Evolutionary conservation across 2,113 vertebrate genomes (phyloP), one percentile per base, ranked within the genome.

Genomic region (Nothocercus nigrocapillus): DNA sequence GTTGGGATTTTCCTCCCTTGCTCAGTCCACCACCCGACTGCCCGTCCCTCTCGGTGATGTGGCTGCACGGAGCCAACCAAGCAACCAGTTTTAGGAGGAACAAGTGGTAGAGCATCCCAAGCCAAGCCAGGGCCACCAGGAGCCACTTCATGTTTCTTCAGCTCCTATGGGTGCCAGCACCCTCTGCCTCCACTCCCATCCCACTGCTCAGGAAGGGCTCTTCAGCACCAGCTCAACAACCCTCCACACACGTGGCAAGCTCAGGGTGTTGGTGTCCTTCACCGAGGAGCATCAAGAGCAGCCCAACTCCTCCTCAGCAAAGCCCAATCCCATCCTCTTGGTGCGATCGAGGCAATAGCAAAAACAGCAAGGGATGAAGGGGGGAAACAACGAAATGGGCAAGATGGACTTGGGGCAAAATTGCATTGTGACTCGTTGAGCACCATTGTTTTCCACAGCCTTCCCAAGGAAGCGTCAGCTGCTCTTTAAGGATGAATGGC

Each of bases 401-500:
- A 0, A 79, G 27, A 16, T 69, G 88, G 87, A 69, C 88, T 87
- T 19, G 10, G 12, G 91, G 93, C 84, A 95, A 95, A 95, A 96
- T 38, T 80, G 94, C 96, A 77, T 59, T 85, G 66, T 75, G 82
- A 96, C 94, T 51, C 4, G 0, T 72, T 97, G 59, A 94, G 85
- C 38, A 40, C 96, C 84, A 95, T 96, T 90, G 75, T 88, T 97
- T 89, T 95, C 91, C 54, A 7, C 53, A 94, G 95, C 91, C 96
- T 85, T 94, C 72, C 91, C 1, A 5, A 95, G 9, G 40, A 95
- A 93, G 92, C 68, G 28, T 98, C 97, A 97, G 96, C 69, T 76
- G 70, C 87, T 96, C 91, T 89, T 94, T 74, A 93, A 92, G 90
- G 96, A 97, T 95, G 97, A 97, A 96, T 95, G 93, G 96, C 89